Conservation (phyloP, 2,888 invertebrate genomes). For the Eutolmus rufibarbis region DNA sequence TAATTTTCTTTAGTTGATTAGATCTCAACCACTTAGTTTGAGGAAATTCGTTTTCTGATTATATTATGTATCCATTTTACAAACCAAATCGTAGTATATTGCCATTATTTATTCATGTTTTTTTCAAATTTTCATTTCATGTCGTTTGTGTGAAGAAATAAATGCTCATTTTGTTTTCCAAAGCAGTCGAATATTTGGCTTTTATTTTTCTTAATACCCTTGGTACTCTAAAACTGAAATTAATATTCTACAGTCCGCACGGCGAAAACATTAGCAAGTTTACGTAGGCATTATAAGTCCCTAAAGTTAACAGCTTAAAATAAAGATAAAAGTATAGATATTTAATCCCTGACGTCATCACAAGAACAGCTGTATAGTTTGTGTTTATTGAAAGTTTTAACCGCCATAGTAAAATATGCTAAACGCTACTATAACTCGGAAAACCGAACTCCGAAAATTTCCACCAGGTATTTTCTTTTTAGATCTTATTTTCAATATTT, state of each 20-base stretch:
- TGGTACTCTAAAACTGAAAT: neutral
- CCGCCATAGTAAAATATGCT: neutral
- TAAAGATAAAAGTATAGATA: no score
- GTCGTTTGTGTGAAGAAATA: neutral
- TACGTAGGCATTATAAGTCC: no score
- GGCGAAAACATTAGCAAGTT: neutral
- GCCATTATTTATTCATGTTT: neutral
- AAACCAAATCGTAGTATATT: neutral
- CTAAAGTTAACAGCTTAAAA: no score
- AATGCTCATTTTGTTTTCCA: neutral
- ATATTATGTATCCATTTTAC: neutral
- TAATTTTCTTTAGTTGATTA: neutral
- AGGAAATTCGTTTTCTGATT: neutral
- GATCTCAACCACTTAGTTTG: neutral
- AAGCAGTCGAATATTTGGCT: neutral
- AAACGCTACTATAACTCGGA: neutral
- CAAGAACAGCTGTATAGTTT: no score
- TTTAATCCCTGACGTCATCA: no score
- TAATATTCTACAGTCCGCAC: neutral
- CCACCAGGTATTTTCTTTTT: neutral
- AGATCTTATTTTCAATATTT: neutral
- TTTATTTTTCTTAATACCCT: neutral
- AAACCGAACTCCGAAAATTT: neutral
- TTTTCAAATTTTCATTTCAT: neutral
- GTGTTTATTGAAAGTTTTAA: neutral